phyloP scores from a whole-genome alignment of 2,797 vertebrate species.

The Pangasius macronema region DNA sequence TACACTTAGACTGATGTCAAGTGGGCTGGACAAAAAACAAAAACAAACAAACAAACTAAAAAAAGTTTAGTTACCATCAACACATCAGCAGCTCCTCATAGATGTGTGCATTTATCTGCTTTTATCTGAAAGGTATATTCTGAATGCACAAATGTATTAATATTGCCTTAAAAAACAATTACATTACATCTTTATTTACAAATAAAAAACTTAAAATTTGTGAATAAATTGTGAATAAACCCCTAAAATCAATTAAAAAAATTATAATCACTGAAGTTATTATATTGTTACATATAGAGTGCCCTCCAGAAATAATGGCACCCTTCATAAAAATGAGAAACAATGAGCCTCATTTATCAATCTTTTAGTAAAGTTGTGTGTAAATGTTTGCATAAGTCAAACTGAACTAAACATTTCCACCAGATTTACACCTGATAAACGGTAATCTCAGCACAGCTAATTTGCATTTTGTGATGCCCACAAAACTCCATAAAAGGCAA shows the following conservation, averaged over 20 bases:
- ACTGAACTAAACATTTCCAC: background rate
- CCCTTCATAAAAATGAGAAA: background rate
- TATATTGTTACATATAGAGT: background rate
- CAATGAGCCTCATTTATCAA: background rate
- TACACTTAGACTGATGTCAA: background rate
- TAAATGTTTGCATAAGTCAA: background rate
- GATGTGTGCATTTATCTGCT: background rate
- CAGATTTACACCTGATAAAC: background rate
- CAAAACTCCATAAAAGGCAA: background rate
- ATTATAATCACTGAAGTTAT: background rate
- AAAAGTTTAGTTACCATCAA: background rate
- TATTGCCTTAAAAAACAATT: background rate
- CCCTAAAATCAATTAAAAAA: background rate
- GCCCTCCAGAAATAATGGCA: background rate
- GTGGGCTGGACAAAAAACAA: no score
- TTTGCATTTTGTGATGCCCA: background rate
- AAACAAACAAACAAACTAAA: no score
- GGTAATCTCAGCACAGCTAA: background rate
- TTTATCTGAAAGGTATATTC: background rate
- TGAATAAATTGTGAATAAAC: background rate
- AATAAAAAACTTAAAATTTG: background rate
- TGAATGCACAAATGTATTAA: background rate
- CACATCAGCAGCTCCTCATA: background rate
- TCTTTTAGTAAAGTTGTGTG: background rate
- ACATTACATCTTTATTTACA: background rate